A percentile compares a stretch with the other conserved stretches of the same genome.
Evolutionary conservation across 2,113 vertebrate genomes (phyloP).

Genomic region (Lophura nycthemera): DNA sequence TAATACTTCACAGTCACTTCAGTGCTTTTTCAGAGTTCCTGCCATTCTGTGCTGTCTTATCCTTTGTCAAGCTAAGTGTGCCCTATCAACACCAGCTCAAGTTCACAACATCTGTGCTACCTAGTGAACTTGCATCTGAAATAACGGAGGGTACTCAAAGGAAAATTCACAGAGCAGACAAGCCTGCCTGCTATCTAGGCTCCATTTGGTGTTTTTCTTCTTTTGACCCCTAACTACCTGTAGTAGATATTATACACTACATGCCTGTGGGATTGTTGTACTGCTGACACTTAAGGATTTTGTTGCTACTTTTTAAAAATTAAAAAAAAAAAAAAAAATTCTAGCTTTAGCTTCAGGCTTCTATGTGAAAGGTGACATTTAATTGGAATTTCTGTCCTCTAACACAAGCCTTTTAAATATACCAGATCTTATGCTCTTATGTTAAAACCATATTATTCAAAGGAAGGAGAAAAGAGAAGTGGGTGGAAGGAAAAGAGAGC

Average conservation of each 20-base stretch:
- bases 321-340: too few species aligned
- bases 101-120: neutral
- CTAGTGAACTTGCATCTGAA: neutral
- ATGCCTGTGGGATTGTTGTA: neutral
- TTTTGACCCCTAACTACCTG: neutral
- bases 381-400: neutral
- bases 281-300: neutral
- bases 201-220: neutral
- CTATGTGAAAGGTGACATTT: neutral
- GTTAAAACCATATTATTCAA: neutral
- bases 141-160: neutral
- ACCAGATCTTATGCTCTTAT: neutral
- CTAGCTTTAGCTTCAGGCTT: neutral
- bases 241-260: neutral
- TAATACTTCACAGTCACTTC: neutral
- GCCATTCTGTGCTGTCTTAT: neutral
- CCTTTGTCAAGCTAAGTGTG: neutral
- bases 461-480: neutral
- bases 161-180: neutral
- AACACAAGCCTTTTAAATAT: neutral
- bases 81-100: neutral
- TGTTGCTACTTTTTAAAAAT: neutral
- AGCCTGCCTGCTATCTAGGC: neutral
- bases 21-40: neutral
- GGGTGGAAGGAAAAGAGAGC: too few species aligned